Evolutionary conservation across 2,113 vertebrate species (phyloP), one percentile per base, ranked within the genome.

Genomic region (Erythrocercus mccallii): DNA sequence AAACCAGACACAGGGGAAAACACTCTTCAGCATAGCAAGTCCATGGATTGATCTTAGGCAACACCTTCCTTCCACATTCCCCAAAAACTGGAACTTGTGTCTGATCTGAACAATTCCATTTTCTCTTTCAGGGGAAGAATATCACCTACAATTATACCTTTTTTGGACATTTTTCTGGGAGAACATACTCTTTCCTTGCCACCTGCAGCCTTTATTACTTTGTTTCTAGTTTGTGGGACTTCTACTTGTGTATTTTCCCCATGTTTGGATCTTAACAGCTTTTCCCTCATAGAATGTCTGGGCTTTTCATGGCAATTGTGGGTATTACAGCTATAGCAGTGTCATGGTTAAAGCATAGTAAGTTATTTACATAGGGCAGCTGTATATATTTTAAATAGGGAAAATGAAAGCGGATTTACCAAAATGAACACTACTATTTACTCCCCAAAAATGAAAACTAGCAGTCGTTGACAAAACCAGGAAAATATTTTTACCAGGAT

Each of bases 341-440:
- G 22, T 37, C 35, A 27, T 50, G 35, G 6, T 50, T 62, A 70
- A 90, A 77, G 42, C n/a, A 81, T 13, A 68, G 9, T 2, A 62
- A 74, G 37, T 57, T 45, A 91, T 42, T 95, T 68, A 81, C 42
- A 60, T 40, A 81, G 78, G 70, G 45, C 3, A 16, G 48, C 19
- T 58, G 50, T 38, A 74, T 13, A 60, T 74, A 77, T 45, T 86
- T 86, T 30, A 76, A 79, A 58, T 3, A 68, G 35, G 28, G 37
- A 76, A 89, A 92, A 91, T 38, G 10, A 90, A 73, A 15, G 30
- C 60, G 22, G 4, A 69, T 64, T 81, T 79, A 91, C 28, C 60
- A 86, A 95, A 94, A 66, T 10, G 15, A 86, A 81, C 30, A 38
- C 50, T 58, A 50, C 20, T 74, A 30, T 58, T 89, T 79, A 81